Evolutionary conservation across 2,113 vertebrate species (phyloP).

Genomic region (Naja naja): DNA sequence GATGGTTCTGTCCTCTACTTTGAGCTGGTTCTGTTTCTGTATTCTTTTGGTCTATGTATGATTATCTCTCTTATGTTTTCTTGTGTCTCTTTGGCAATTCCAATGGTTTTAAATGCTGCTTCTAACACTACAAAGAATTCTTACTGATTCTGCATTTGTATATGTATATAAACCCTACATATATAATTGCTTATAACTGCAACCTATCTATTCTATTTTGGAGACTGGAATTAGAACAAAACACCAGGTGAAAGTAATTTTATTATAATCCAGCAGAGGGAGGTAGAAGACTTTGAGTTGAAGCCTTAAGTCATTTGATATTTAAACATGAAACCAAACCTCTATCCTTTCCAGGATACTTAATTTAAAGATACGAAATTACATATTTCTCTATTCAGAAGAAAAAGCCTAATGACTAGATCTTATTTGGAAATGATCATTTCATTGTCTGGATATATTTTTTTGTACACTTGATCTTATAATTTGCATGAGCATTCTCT

Average conservation of each 20-base stretch:
- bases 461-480: neutral
- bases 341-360: neutral
- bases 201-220: too few species aligned
- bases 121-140: neutral
- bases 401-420: neutral
- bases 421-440: neutral
- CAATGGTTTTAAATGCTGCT: neutral
- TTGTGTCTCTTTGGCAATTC: neutral
- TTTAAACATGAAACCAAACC: neutral
- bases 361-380: neutral
- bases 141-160: neutral
- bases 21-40: neutral
- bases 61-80: neutral
- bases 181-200: neutral
- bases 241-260: neutral
- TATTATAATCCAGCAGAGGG: conserved; percentile 9
- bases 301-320: neutral
- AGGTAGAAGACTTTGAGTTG: conserved; percentile 2
- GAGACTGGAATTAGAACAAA: neutral
- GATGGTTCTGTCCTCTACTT: neutral
- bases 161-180: neutral
- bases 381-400: neutral
- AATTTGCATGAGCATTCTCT: neutral
- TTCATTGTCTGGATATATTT: neutral
- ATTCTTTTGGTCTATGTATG: neutral